A percentile compares a stretch with the other conserved stretches of the same genome.
Conservation (phyloP, 1,140 invertebrate species). For the Sminthurinus signatus region DNA sequence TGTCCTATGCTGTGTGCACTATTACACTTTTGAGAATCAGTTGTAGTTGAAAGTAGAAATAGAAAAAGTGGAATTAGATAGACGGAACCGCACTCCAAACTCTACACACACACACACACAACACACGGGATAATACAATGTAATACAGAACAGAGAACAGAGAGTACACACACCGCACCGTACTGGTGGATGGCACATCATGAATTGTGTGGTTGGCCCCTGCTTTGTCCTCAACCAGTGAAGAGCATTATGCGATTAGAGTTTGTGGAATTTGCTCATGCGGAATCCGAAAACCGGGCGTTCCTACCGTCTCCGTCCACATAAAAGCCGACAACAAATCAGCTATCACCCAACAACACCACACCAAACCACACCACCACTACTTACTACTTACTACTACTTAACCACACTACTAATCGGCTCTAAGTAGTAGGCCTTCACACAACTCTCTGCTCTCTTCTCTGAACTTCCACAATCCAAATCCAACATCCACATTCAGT, state of each 20-base stretch:
- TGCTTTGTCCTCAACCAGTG: constrained; percentile 15
- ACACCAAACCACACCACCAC: too few species aligned
- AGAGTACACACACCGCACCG: not conserved
- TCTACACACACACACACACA: not conserved
- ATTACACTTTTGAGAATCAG: not conserved
- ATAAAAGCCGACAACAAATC: constrained; percentile 39
- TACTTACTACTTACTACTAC: constrained; percentile 18
- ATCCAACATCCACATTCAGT: constrained; percentile 5
- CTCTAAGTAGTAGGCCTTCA: not conserved
- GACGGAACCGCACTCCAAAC: not conserved
- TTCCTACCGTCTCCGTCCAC: constrained; percentile 24
- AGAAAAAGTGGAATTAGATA: not conserved
- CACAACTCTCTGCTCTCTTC: not conserved
- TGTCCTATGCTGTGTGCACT: too few species aligned
- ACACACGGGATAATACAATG: constrained; percentile 14
- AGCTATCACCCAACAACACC: constrained; percentile 23
- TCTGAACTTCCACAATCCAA: not conserved
- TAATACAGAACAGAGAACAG: not conserved
- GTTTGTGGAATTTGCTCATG: constrained; percentile 33
- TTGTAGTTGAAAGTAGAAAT: not conserved
- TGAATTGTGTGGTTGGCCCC: too few species aligned
- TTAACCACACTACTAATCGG: not conserved
- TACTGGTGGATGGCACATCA: too few species aligned
- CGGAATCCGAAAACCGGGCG: constrained; percentile 38
- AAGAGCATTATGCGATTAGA: constrained; percentile 29